A percentile compares a stretch with the other conserved stretches of the same genome.
phyloP scores from a whole-genome alignment of 2,888 invertebrate species.

The Cerceris ruficornis region DNA sequence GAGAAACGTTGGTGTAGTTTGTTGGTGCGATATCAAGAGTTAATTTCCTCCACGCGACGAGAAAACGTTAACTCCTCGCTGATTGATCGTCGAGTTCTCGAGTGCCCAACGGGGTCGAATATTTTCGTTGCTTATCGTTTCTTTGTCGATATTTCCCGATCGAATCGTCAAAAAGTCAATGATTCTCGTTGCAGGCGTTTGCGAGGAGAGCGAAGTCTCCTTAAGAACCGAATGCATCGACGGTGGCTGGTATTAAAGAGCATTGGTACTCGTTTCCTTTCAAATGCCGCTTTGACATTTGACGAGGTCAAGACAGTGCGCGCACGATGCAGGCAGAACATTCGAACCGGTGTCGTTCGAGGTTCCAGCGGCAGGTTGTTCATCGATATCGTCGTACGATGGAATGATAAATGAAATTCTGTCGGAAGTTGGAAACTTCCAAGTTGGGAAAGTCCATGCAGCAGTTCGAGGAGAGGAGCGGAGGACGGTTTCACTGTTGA shows the following conservation, averaged over 20 bases:
- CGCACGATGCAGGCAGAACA: conserved; percentile 5
- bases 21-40: too few species aligned
- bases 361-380: conserved; percentile 5
- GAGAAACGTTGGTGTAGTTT: too few species aligned
- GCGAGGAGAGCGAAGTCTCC: background rate
- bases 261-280: conserved; percentile 51
- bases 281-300: conserved; percentile 69
- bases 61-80: too few species aligned
- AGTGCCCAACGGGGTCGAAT: too few species aligned
- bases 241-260: conserved; percentile 45
- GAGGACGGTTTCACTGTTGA: conserved; percentile 12
- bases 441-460: background rate
- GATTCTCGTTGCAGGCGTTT: too few species aligned
- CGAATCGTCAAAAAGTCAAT: too few species aligned
- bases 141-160: too few species aligned
- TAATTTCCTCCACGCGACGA: too few species aligned
- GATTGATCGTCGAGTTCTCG: too few species aligned
- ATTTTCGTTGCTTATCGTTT: too few species aligned
- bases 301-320: conserved; percentile 60
- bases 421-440: conserved; percentile 14
- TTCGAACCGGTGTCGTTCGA: background rate
- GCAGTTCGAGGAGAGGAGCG: background rate
- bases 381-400: conserved; percentile 6
- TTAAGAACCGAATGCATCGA: conserved; percentile 6
- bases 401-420: conserved; percentile 48